Conservation (phyloP, 2,888 invertebrate genomes). For the Metacarcinus magister region DNA sequence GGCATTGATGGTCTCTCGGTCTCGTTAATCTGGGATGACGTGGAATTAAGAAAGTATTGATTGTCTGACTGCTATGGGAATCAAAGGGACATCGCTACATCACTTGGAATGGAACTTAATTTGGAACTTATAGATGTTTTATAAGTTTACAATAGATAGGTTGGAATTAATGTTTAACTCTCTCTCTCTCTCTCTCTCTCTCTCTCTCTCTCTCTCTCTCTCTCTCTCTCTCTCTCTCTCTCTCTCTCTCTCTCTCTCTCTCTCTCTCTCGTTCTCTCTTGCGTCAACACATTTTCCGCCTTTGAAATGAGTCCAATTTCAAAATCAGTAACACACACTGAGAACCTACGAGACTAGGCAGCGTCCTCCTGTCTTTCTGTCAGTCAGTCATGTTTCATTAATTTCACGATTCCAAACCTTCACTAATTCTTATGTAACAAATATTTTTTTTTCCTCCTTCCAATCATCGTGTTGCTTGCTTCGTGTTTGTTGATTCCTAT, state of each 20-base stretch:
- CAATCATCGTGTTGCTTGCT: background rate
- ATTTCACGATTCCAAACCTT: background rate
- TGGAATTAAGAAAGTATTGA: background rate
- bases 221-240: slow-evolving; percentile 26
- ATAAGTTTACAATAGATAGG: background rate
- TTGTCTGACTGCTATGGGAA: background rate
- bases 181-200: background rate
- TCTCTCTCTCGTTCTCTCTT: slow-evolving; percentile 26
- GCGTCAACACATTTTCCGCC: no score
- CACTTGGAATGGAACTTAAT: background rate
- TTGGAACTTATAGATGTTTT: background rate
- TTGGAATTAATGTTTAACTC: background rate
- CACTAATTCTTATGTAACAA: background rate
- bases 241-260: slow-evolving; percentile 26
- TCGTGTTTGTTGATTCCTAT: background rate
- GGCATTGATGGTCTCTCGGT: background rate
- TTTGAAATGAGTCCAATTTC: no score
- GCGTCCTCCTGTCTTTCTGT: background rate
- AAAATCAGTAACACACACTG: no score
- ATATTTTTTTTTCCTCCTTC: background rate
- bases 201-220: slow-evolving; percentile 13
- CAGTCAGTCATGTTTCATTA: background rate
- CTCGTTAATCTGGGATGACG: background rate
- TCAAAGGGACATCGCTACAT: background rate
- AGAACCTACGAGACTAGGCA: no score